Conservation (phyloP, 2,113 vertebrate species). For the Potamarius usumacintae region DNA sequence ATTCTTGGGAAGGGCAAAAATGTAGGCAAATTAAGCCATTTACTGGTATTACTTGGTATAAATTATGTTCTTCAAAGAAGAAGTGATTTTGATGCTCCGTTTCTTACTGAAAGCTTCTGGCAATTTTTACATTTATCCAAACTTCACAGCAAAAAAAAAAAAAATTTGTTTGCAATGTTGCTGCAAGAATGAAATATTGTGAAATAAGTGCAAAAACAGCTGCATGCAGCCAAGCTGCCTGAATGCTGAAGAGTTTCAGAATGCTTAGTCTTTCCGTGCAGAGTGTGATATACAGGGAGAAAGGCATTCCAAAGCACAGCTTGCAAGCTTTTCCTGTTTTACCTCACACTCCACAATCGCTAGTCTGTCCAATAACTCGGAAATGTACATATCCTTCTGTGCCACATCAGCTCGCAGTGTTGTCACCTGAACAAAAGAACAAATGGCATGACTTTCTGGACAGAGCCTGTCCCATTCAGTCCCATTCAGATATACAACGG, state of each 20-base stretch:
- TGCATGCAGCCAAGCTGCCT: slow-evolving; percentile 4
- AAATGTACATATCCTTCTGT: slow-evolving; percentile 91
- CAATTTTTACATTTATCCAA: background rate
- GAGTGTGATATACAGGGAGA: background rate
- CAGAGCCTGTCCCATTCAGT: background rate
- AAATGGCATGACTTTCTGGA: background rate
- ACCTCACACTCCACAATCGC: slow-evolving; percentile 97
- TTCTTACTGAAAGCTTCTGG: background rate
- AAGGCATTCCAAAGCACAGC: slow-evolving; percentile 9
- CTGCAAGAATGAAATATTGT: slow-evolving; percentile 17
- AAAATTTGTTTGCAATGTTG: background rate
- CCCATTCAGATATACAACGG: background rate
- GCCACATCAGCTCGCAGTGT: slow-evolving; percentile 84
- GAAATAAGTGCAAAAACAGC: slow-evolving; percentile 32
- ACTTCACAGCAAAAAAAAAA: slow-evolving; percentile 28
- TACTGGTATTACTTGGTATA: background rate
- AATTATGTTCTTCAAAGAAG: background rate
- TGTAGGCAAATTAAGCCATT: background rate
- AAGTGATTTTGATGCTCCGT: background rate
- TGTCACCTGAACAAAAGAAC: slow-evolving; percentile 75
- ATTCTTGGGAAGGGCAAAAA: background rate
- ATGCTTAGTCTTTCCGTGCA: slow-evolving; percentile 25
- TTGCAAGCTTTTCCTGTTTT: slow-evolving; percentile 58
- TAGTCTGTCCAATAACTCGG: slow-evolving; percentile 94
- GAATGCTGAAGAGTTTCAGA: slow-evolving; percentile 23